phyloP scores from a whole-genome alignment of 2,113 vertebrate genomes.

The Apodemus sylvaticus region DNA sequence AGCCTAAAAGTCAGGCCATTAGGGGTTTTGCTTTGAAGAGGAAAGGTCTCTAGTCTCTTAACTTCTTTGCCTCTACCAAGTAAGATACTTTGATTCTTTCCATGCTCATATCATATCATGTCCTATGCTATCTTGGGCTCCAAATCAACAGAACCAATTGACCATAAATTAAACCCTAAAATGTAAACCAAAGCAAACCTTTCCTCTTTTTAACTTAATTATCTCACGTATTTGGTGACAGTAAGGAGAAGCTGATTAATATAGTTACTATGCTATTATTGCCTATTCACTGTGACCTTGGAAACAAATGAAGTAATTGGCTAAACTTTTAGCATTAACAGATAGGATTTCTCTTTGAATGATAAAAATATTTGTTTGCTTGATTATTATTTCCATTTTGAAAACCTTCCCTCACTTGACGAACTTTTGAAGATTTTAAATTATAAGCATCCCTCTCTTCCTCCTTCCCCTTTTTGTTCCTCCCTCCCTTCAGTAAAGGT shows the following conservation, averaged over 20 bases:
- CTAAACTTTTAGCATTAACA: not conserved
- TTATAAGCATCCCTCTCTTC: not conserved
- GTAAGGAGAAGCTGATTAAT: not conserved
- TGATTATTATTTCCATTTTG: not conserved
- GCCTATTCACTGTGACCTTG: not conserved
- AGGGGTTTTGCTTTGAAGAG: too few relatives aligned
- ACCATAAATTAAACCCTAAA: not conserved
- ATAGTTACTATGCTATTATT: too few relatives aligned
- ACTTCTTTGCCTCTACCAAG: not conserved
- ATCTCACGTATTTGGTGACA: not conserved
- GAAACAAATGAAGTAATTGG: not conserved
- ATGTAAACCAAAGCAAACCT: not conserved
- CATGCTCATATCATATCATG: not conserved
- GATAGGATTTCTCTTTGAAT: not conserved
- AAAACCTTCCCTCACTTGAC: not conserved
- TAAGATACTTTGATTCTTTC: not conserved
- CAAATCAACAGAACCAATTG: not conserved
- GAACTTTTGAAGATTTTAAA: not conserved
- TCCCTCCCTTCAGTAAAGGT: too few relatives aligned
- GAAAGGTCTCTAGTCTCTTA: not conserved
- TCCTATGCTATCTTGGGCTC: not conserved
- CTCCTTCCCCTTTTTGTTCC: not conserved
- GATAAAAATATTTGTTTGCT: not conserved
- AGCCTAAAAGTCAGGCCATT: not conserved
- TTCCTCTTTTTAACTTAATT: not conserved